Conservation (phyloP, 2,888 invertebrate species). For the Tinea trinotella region DNA sequence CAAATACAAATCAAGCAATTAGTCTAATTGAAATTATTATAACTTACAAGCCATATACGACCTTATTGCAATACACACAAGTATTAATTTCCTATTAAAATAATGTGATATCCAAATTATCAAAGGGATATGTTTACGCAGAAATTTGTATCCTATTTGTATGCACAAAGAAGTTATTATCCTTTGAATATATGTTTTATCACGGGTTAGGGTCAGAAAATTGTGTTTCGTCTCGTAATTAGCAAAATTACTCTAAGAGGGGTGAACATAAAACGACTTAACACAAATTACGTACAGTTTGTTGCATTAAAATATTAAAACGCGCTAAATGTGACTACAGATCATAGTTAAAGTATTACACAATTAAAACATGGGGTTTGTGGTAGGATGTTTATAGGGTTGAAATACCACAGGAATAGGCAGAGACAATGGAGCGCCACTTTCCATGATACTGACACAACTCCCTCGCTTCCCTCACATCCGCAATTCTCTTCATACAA, state of each 20-base stretch:
- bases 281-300: no score
- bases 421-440: no score
- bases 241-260: background rate
- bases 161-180: background rate
- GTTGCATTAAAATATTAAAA: no score
- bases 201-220: background rate
- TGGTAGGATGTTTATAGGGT: no score
- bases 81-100: background rate
- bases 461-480: no score
- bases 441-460: no score
- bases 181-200: background rate
- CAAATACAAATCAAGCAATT: constrained; percentile 46
- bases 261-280: no score
- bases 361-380: no score
- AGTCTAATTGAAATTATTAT: constrained; percentile 26
- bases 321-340: no score
- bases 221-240: background rate
- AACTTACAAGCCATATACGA: constrained; percentile 20
- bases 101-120: constrained; percentile 19
- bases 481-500: no score
- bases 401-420: no score
- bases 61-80: constrained; percentile 21
- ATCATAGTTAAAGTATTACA: no score
- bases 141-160: background rate
- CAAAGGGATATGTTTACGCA: background rate